Conservation (phyloP, 2,797 vertebrate species). For the Choloepus didactylus region DNA sequence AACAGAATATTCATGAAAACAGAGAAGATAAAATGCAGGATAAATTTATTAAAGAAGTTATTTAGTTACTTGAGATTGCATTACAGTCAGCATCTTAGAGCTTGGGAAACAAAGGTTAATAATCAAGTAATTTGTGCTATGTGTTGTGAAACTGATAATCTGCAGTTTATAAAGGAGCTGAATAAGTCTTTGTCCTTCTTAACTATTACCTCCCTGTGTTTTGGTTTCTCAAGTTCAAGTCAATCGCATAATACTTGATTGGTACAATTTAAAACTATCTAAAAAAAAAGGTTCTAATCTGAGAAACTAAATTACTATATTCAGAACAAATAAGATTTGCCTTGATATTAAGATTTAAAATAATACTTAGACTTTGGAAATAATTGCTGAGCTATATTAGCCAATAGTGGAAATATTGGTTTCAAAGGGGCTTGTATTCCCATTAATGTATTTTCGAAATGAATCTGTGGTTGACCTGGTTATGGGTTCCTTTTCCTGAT, state of each 20-base stretch:
- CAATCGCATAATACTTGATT: neutral
- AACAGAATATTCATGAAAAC: neutral
- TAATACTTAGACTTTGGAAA: neutral
- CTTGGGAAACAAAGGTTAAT: neutral
- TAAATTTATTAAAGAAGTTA: conserved; percentile 34
- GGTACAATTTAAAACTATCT: neutral
- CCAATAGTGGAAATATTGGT: neutral
- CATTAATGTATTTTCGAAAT: neutral
- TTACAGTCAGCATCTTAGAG: neutral
- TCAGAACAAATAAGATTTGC: conserved; percentile 24
- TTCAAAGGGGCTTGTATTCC: neutral
- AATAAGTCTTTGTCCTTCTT: neutral
- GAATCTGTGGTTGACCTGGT: neutral
- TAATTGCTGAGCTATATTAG: neutral
- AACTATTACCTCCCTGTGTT: neutral
- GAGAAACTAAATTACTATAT: conserved; percentile 17
- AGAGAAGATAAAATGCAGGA: neutral
- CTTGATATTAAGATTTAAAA: conserved; percentile 19
- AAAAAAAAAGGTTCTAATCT: neutral
- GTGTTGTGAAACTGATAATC: neutral
- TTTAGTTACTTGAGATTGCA: neutral
- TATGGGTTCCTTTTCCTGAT: neutral
- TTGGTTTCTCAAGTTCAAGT: conserved; percentile 3
- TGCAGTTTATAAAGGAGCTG: neutral
- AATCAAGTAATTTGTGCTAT: neutral